Base-by-base conservation (phyloP, 2,113 vertebrate genomes). In the Pterophyllum scalare region DNA sequence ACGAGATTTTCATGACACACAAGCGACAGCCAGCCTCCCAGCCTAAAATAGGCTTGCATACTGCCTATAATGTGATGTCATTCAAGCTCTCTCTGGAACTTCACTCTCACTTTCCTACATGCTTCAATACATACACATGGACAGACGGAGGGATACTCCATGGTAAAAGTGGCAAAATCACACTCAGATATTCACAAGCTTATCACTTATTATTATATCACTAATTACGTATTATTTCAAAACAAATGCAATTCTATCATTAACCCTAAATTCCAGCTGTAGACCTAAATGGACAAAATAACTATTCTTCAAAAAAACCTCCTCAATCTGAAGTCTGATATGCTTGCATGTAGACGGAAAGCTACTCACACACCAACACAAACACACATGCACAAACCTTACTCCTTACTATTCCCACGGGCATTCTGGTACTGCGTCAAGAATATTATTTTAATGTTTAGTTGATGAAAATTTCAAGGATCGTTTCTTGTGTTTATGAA, bases 31-130 rank as follows among this genome's bases (percentile, higher is more conserved):
- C 38, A 46, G 88, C 79, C 86, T 80, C 60, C 15, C 77, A 19
- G 80, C 83, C 82, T 38, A 80, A 93, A 91, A 91, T 92, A 92
- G 87, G 80, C 56, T 14, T 59, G 82, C 79, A 70, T 59, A 64
- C 75, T 77, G 67, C 67, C 84, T 62, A 89, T 85, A 75, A 83
- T 83, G 75, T 88, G 65, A 89, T 11, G 59, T 60, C 81, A 79
- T 82, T 88, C 24, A 78, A 35, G 58, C 83, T 58, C 72, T 80
- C 7, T 67, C 83, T 82, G 86, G 80, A 86, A 88, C 82, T 61
- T 79, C 85, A 79, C 83, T 67, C 75, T 87, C 83, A 57, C 64
- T 86, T 86, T 89, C 80, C 59, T 49, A 38, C 83, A 83, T 59
- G 75, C 10, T 58, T 87, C 52, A 72, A 56, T 64, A 11, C 28